A percentile compares a stretch with the other conserved stretches of the same genome.
These are phyloP conservation scores for Lordiphosa clarofinis DNA, from an alignment of 1,140 invertebrate genomes.

Conservation along the genomic window DNA sequence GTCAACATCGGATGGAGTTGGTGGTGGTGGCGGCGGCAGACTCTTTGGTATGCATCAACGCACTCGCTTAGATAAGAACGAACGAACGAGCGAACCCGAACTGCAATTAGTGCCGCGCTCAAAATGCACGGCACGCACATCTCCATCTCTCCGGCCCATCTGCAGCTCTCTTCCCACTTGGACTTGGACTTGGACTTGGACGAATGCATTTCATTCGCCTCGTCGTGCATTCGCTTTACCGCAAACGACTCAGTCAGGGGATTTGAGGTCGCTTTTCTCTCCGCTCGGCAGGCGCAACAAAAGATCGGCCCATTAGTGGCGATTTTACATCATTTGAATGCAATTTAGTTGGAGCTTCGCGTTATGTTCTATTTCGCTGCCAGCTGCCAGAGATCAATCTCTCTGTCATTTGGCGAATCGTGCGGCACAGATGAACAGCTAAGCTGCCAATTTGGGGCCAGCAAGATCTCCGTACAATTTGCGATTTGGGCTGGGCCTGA, in stretches of 20 bases:
- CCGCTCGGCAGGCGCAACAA: conserved; percentile 44
- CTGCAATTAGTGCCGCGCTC: conserved; percentile 61
- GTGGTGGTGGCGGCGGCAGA: conserved; percentile 2
- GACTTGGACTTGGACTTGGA: no score
- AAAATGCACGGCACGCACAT: conserved; percentile 56
- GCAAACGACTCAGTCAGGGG: conserved; percentile 47
- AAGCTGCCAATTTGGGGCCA: conserved; percentile 15
- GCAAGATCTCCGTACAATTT: no score
- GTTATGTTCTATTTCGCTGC: conserved; percentile 66
- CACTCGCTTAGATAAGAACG: conserved; percentile 37
- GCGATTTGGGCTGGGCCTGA: conserved; percentile 45
- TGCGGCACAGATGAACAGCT: conserved; percentile 61
- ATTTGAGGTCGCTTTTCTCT: conserved; percentile 68
- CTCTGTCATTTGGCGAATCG: conserved; percentile 42
- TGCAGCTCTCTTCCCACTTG: no score
- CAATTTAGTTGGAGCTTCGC: conserved; percentile 67
- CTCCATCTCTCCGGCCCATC: conserved; percentile 8
- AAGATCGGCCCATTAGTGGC: conserved; percentile 62
- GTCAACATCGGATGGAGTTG: conserved; percentile 16
- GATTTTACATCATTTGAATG: conserved; percentile 73
- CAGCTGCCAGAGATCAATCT: conserved; percentile 38
- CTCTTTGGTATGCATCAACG: conserved; percentile 42
- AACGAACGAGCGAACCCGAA: conserved; percentile 11
- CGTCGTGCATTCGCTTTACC: conserved; percentile 55
- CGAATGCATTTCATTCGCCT: conserved; percentile 12